Base-by-base conservation (phyloP, 2,113 vertebrate genomes). In the Petaurus breviceps region DNA sequence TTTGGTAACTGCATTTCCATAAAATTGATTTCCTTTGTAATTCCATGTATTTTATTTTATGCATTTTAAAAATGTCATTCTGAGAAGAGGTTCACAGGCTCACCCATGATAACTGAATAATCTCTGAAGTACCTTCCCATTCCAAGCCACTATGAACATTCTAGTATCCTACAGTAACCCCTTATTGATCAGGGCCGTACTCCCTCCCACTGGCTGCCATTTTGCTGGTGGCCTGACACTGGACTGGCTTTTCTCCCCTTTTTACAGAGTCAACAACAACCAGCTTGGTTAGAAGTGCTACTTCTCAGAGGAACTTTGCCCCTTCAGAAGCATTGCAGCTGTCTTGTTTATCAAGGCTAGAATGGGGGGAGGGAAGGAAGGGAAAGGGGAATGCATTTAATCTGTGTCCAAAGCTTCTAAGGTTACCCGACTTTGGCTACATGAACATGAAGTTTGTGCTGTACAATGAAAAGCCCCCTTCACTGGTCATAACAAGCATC, bases 131-230 rank as follows among this genome's bases (percentile, higher is more conserved):
- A 19, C n/a, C 16, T 84, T 84, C 3, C 19, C 16, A 0, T 84
- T 43, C 68, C 16, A 22, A 84, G 5, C n/a, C n/a, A 7, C n/a
- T 43, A 43, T 84, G 19, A 84, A 8, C n/a, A 2, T 77, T 43
- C 68, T 43, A 43, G n/a, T 43, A 8, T 84, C 37, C 68, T 43
- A 84, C 8, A 84, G 22, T 84, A 43, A 23, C n/a, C n/a, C n/a
- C 22, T 23, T 84, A 84, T 84, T 2, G 68, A 84, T 43, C 68
- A 84, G 68, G 68, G n/a, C 37, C 37, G 22, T 8, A 96, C 96
- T 97, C 96, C 95, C 98, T 98, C 98, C 97, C 97, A 97, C 46
- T 96, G 89, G 61, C 68, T 8, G 68, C 68, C 68, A 84, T 89
- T 89, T 53, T 96, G 97, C 97, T 0, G 77, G 68, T 84, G 68